Evolutionary conservation across 1,140 invertebrate genomes (phyloP), one percentile per base, ranked within the genome.

Genomic region (Drosophila ambigua): DNA sequence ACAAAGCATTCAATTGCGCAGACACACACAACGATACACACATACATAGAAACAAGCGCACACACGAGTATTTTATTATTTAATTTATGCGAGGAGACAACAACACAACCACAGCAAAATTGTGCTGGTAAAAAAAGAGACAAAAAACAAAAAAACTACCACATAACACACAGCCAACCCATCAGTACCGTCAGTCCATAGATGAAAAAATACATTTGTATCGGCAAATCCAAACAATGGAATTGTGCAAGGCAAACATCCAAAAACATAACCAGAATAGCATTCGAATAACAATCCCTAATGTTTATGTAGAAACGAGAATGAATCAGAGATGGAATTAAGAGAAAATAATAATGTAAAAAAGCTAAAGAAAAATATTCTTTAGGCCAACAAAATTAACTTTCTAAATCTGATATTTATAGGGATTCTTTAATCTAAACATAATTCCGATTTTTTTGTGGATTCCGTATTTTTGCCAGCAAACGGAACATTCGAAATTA

Each of bases 1-100:
- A 85, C 62, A 66, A 58, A 77, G 75, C 75, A 71, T 68, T 79
- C 73, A 82, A 82, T 82, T 82, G 79, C 65, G 71, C 77, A 82
- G 72, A 77, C 77, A 75, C 58, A 75, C 55, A 60, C 23, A 20
- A 20, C 20, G 53, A 60, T 59, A 68, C 48, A 62, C 63, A 67
- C 43, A 72, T 51, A 31, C 28, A 84, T 11, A 39, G 35, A 39
- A 39, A 39, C 35, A 3, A 63, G 55, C 62, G 59, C 69, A 54
- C 53, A 74, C 49, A 82, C 39, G 64, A 67, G 48, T 59, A 72
- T 77, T 90, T 90, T 90, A 90, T 90, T 90, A 90, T 87, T 90
- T 90, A 90, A 90, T 90, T 90, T 90, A 90, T 90, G 82, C 79
- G 74, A 51, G 50, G 65, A 77, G 71, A 69, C 67, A 58, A 69